Evolutionary conservation across 2,888 invertebrate genomes (phyloP).

Genomic region (Macroteleia sp.): DNA sequence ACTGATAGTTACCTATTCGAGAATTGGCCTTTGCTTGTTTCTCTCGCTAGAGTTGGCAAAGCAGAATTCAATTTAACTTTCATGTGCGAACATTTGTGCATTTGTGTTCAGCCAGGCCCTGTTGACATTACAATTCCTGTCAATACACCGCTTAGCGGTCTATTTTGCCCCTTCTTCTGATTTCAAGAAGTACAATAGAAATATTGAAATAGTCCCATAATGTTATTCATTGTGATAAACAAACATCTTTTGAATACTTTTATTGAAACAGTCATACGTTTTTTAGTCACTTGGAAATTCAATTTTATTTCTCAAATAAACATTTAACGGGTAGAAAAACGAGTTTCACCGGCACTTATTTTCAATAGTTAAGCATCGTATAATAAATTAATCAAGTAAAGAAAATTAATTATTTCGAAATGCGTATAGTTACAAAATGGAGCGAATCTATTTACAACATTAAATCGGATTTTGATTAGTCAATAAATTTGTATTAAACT

Average conservation of each 20-base stretch:
- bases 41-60: slow-evolving; percentile 58
- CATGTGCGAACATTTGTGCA: slow-evolving; percentile 59
- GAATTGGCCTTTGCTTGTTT: slow-evolving; percentile 56
- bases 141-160: slow-evolving; percentile 30
- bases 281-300: no score
- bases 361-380: no score
- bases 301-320: no score
- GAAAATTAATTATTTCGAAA: no score
- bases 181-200: not conserved
- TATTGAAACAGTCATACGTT: no score
- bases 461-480: no score
- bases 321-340: no score
- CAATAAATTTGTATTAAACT: slow-evolving; percentile 16
- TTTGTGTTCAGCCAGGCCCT: slow-evolving; percentile 43
- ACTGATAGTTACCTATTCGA: slow-evolving; percentile 56
- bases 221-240: no score
- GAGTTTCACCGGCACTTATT: no score
- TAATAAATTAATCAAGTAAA: no score
- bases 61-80: slow-evolving; percentile 64
- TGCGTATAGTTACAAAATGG: no score
- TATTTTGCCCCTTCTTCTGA: slow-evolving; percentile 14
- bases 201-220: not conserved
- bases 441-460: slow-evolving; percentile 6
- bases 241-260: no score
- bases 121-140: slow-evolving; percentile 55